Evolutionary conservation across 2,888 invertebrate species (phyloP).

Genomic region (Hermaeophaga mercurialis): DNA sequence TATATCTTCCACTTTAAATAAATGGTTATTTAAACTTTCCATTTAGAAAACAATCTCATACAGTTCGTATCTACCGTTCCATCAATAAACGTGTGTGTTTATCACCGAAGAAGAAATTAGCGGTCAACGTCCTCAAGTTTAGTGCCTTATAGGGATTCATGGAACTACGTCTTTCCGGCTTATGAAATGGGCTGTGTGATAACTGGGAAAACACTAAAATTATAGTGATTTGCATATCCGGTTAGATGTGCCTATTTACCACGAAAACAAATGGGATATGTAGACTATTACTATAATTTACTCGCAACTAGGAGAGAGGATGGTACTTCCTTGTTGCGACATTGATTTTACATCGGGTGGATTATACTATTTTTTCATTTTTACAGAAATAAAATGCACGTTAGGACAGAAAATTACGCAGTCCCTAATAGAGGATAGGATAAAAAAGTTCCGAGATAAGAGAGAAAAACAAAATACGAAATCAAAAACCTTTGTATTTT

Average conservation of each 20-base stretch:
- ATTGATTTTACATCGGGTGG: too few relatives aligned
- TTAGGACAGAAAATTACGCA: too few relatives aligned
- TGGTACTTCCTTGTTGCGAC: background rate
- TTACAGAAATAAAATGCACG: too few relatives aligned
- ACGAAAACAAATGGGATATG: background rate
- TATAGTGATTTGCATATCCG: constrained; percentile 4
- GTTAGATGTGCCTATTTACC: background rate
- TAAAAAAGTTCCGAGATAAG: too few relatives aligned
- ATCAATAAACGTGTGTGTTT: constrained; percentile 5
- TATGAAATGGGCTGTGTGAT: constrained; percentile 7
- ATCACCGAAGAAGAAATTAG: constrained; percentile 16
- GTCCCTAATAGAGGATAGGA: too few relatives aligned
- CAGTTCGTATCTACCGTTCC: constrained; percentile 1
- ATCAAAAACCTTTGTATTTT: too few relatives aligned
- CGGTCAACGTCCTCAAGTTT: constrained; percentile 15
- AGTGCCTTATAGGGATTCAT: constrained; percentile 16
- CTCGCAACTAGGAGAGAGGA: background rate
- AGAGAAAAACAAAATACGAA: too few relatives aligned
- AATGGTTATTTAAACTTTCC: background rate
- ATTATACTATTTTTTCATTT: too few relatives aligned
- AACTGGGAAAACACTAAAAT: constrained; percentile 3
- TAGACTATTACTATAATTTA: constrained; percentile 4
- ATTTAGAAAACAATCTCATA: constrained; percentile 12
- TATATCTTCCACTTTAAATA: background rate
- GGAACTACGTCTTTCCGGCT: constrained; percentile 4